Evolutionary conservation across 1,140 invertebrate genomes (phyloP).

Genomic region (Meloidogyne exigua): DNA sequence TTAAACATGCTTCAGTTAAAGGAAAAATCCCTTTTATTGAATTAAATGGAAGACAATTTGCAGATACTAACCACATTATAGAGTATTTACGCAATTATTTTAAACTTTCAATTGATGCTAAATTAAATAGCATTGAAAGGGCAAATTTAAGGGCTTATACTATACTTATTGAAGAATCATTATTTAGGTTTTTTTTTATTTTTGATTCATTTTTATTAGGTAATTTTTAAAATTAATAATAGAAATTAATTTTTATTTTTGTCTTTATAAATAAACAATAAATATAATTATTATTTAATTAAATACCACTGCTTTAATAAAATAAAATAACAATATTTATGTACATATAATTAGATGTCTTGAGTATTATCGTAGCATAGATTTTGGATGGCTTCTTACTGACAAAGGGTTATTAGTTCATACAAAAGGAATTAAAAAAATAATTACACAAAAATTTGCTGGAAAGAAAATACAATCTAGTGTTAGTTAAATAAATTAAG

Average conservation of each 20-base stretch:
- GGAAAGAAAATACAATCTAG: conserved; percentile 13
- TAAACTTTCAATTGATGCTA: conserved; percentile 77
- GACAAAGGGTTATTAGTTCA: conserved; percentile 33
- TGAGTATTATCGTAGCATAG: conserved; percentile 37
- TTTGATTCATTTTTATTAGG: too few relatives aligned
- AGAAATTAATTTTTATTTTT: too few relatives aligned
- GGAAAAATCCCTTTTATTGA: conserved; percentile 83
- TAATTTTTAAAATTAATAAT: too few relatives aligned
- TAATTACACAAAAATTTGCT: conserved; percentile 36
- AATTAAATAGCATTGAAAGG: conserved; percentile 78
- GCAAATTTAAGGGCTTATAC: conserved; percentile 86
- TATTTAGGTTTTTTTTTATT: conserved; percentile 62
- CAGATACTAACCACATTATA: conserved; percentile 83
- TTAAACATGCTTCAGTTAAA: conserved; percentile 66
- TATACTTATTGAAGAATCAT: conserved; percentile 89
- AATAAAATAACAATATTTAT: neutral
- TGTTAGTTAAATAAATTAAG: neutral
- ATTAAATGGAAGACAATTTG: conserved; percentile 86
- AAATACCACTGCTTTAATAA: too few relatives aligned
- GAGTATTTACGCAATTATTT: conserved; percentile 76
- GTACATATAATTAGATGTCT: neutral
- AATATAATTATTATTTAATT: too few relatives aligned
- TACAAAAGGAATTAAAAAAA: conserved; percentile 45
- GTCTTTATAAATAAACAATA: too few relatives aligned
- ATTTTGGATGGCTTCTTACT: conserved; percentile 42